Evolutionary conservation across 2,888 invertebrate genomes (phyloP).

Genomic region (Melanotus villosus): DNA sequence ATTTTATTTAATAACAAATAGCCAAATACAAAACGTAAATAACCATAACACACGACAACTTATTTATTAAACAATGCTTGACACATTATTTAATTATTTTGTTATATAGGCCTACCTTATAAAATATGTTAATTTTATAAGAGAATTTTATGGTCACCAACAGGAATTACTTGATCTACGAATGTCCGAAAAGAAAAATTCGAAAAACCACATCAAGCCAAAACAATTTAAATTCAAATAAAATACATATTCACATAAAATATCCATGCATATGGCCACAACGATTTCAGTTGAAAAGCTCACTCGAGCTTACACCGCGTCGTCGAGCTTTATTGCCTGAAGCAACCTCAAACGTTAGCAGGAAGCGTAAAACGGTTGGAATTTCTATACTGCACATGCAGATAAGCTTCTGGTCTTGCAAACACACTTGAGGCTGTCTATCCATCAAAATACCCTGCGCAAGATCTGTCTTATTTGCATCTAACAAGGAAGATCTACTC

Average conservation of each 20-base stretch:
- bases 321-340: slow-evolving; percentile 22
- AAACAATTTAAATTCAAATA: slow-evolving; percentile 14
- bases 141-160: too few species aligned
- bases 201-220: too few species aligned
- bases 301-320: slow-evolving; percentile 9
- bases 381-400: slow-evolving; percentile 5
- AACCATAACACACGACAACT: too few species aligned
- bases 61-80: too few species aligned
- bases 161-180: too few species aligned
- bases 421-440: slow-evolving; percentile 8
- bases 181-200: too few species aligned
- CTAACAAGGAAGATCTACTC: not conserved
- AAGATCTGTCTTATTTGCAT: slow-evolving; percentile 13
- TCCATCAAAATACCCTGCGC: slow-evolving; percentile 17
- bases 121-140: too few species aligned
- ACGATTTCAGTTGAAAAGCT: slow-evolving; percentile 17
- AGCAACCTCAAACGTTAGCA: not conserved
- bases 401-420: not conserved
- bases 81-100: too few species aligned
- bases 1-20: too few species aligned
- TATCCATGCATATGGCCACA: slow-evolving; percentile 14
- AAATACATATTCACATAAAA: slow-evolving; percentile 16
- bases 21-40: too few species aligned
- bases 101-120: too few species aligned
- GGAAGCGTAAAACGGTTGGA: slow-evolving; percentile 3